Percentiles rank a stretch among this genome's conserved stretches.
These are phyloP conservation scores for Pheosia gnoma DNA, from an alignment of 2,888 invertebrate genomes.

Conservation along the genomic window DNA sequence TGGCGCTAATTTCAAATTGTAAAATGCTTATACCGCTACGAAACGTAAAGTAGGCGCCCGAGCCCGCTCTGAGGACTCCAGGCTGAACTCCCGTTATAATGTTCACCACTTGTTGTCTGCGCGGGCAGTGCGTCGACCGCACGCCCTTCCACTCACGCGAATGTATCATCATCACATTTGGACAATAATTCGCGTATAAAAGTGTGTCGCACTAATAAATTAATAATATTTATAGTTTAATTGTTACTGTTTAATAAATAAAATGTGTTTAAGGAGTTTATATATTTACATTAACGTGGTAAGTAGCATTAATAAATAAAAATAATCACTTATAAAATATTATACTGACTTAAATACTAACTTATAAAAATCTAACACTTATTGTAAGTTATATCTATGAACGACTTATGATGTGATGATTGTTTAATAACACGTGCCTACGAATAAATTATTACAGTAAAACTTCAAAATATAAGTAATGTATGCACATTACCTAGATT, in stretches of 20 bases:
- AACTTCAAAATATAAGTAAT: background rate
- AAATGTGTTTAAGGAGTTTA: slow-evolving; percentile 72
- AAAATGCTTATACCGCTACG: slow-evolving; percentile 54
- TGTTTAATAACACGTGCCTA: background rate
- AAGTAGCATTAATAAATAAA: slow-evolving; percentile 42
- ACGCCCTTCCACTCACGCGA: slow-evolving; percentile 78
- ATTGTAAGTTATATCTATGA: too few relatives aligned
- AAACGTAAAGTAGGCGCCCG: slow-evolving; percentile 60
- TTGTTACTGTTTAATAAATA: slow-evolving; percentile 49
- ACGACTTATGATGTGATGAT: too few relatives aligned
- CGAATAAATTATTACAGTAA: background rate
- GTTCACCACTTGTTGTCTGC: slow-evolving; percentile 78
- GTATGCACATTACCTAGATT: slow-evolving; percentile 5
- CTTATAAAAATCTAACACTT: too few relatives aligned
- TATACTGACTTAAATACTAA: too few relatives aligned
- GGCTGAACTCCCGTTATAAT: slow-evolving; percentile 82
- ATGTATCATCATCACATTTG: slow-evolving; percentile 76
- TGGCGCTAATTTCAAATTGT: slow-evolving; percentile 60
- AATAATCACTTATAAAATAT: too few relatives aligned
- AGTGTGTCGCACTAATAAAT: slow-evolving; percentile 58
- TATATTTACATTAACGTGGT: slow-evolving; percentile 67
- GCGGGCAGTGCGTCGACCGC: slow-evolving; percentile 82
- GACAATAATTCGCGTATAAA: slow-evolving; percentile 70
- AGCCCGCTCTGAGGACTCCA: slow-evolving; percentile 68
- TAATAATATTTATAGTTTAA: slow-evolving; percentile 52